Evolutionary conservation across 2,113 vertebrate genomes (phyloP).

Genomic region (Sprattus sprattus): DNA sequence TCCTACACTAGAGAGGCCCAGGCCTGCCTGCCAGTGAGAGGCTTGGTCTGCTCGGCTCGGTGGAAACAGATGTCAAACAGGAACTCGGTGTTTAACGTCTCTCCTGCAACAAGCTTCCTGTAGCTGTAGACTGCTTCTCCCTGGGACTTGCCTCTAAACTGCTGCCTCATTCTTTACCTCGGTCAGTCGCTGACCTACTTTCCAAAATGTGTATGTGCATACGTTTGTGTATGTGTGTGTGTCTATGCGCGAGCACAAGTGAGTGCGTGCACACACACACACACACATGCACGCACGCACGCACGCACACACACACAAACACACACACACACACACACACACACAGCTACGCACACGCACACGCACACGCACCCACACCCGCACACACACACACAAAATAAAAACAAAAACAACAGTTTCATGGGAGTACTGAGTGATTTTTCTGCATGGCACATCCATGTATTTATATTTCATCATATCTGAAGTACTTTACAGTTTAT

Average conservation of each 20-base stretch:
- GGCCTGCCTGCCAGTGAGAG: conserved; percentile 15
- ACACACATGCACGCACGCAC: background rate
- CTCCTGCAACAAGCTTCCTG: conserved; percentile 76
- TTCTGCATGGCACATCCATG: background rate
- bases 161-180: conserved; percentile 81
- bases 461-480: too few species aligned
- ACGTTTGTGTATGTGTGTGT: background rate
- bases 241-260: too few species aligned
- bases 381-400: conserved; percentile 4
- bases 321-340: background rate
- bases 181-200: conserved; percentile 81
- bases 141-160: conserved; percentile 66
- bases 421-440: background rate
- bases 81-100: conserved; percentile 74
- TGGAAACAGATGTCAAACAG: conserved; percentile 77
- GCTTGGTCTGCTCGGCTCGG: conserved; percentile 36
- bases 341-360: background rate
- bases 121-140: conserved; percentile 65
- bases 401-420: background rate
- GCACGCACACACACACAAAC: background rate
- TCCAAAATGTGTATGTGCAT: conserved; percentile 46
- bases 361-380: background rate
- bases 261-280: background rate
- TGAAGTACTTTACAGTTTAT: too few species aligned
- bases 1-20: background rate